Conservation (phyloP, 2,797 vertebrate species). For the Anomalospiza imberbis region DNA sequence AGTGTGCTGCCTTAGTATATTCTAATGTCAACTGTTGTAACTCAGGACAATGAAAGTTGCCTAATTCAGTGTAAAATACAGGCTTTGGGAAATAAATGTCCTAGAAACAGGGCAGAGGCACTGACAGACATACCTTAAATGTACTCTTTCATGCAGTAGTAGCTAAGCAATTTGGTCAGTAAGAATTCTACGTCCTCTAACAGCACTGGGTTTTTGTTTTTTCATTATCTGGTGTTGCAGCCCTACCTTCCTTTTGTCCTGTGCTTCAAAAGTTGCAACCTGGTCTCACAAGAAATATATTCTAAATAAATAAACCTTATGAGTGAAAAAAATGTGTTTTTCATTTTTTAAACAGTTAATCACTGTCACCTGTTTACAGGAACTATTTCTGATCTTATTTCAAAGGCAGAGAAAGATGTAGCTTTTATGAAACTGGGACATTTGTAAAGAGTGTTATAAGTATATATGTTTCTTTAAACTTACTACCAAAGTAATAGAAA, state of each 20-base stretch:
- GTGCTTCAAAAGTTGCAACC: neutral
- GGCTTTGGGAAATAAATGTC: neutral
- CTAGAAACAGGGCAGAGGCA: neutral
- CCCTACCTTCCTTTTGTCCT: neutral
- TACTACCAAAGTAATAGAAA: conserved; percentile 36
- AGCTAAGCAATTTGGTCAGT: neutral
- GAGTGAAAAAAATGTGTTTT: neutral
- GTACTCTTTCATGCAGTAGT: neutral
- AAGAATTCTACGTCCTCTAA: neutral
- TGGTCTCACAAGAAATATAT: neutral
- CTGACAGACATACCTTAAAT: neutral
- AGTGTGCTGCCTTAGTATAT: neutral
- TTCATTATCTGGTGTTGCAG: neutral
- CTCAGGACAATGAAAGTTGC: neutral
- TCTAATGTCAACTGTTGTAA: neutral
- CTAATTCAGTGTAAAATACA: neutral
- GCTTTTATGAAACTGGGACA: neutral
- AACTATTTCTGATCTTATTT: neutral
- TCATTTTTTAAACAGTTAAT: neutral
- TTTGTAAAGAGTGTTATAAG: neutral
- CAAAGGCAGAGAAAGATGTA: neutral
- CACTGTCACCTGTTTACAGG: neutral
- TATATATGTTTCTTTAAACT: neutral
- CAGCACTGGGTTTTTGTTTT: neutral
- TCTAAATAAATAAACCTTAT: neutral